phyloP scores from a whole-genome alignment of 1,140 invertebrate species.

The Nasonia vitripennis region DNA sequence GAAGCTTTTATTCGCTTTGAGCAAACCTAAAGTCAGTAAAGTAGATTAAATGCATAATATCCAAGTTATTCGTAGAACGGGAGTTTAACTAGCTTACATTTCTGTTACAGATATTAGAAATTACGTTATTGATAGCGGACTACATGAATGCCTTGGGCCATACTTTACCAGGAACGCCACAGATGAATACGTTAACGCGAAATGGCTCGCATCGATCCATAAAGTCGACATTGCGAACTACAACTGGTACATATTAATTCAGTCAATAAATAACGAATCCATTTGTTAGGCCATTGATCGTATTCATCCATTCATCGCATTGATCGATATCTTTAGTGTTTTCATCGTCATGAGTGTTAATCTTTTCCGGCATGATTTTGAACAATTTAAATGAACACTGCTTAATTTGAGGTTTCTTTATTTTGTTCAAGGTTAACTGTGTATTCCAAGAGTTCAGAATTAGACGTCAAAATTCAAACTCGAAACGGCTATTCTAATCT shows the following conservation, averaged over 20 bases:
- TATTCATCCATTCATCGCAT: not conserved
- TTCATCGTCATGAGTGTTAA: not conserved
- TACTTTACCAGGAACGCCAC: constrained; percentile 84
- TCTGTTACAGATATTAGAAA: constrained; percentile 85
- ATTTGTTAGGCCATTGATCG: not conserved
- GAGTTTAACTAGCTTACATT: constrained; percentile 15
- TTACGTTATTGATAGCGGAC: constrained; percentile 94
- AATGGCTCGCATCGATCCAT: constrained; percentile 82
- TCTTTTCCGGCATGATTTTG: constrained; percentile 19
- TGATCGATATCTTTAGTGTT: not conserved
- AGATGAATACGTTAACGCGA: constrained; percentile 87
- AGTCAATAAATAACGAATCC: not conserved
- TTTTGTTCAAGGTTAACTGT: constrained; percentile 18
- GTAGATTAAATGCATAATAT: not conserved
- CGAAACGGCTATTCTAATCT: constrained; percentile 24
- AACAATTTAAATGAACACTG: constrained; percentile 12
- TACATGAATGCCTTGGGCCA: constrained; percentile 94
- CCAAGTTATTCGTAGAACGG: not conserved
- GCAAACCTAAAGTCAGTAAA: constrained; percentile 88
- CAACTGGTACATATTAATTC: constrained; percentile 66
- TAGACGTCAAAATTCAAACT: constrained; percentile 8
- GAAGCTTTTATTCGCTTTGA: constrained; percentile 92
- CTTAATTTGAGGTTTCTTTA: constrained; percentile 9
- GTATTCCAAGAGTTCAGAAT: not conserved
- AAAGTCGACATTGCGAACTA: constrained; percentile 71